Conservation (phyloP, 2,113 vertebrate genomes). For the Cichladusa arquata region DNA sequence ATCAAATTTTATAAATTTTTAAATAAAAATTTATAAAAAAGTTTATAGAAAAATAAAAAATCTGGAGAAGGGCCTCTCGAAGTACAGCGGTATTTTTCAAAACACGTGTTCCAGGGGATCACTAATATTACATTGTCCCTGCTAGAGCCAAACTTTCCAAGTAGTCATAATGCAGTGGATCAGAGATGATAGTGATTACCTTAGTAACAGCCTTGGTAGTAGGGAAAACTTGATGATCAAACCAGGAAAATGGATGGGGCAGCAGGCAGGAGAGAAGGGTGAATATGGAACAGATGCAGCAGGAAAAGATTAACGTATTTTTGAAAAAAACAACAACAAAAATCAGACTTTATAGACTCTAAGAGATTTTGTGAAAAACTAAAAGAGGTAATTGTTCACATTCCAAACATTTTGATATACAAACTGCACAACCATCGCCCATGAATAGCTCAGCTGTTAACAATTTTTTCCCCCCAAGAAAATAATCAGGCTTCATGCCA, state of each 20-base stretch:
- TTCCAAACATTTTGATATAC: slow-evolving; percentile 89
- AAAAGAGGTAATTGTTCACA: slow-evolving; percentile 89
- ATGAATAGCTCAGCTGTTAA: slow-evolving; percentile 88
- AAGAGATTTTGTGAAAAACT: slow-evolving; percentile 83
- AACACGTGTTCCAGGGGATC: slow-evolving; percentile 27
- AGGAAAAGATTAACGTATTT: slow-evolving; percentile 47
- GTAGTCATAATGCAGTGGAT: background rate
- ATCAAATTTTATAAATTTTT: too few species aligned
- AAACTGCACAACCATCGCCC: slow-evolving; percentile 83
- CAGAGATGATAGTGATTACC: background rate
- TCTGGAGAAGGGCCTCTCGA: background rate
- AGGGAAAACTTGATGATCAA: background rate
- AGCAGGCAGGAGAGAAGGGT: background rate
- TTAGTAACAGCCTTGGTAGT: background rate
- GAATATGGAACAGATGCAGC: background rate
- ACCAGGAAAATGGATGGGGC: background rate
- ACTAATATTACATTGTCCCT: slow-evolving; percentile 30
- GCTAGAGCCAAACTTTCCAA: background rate
- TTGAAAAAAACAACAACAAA: slow-evolving; percentile 53
- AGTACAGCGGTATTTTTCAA: background rate
- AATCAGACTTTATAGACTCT: slow-evolving; percentile 76
- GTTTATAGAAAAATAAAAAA: background rate
- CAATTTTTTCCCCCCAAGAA: slow-evolving; percentile 76
- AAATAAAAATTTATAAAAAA: background rate
- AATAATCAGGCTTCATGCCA: slow-evolving; percentile 89